Evolutionary conservation across 2,113 vertebrate genomes (phyloP).

Genomic region (Lontra canadensis): DNA sequence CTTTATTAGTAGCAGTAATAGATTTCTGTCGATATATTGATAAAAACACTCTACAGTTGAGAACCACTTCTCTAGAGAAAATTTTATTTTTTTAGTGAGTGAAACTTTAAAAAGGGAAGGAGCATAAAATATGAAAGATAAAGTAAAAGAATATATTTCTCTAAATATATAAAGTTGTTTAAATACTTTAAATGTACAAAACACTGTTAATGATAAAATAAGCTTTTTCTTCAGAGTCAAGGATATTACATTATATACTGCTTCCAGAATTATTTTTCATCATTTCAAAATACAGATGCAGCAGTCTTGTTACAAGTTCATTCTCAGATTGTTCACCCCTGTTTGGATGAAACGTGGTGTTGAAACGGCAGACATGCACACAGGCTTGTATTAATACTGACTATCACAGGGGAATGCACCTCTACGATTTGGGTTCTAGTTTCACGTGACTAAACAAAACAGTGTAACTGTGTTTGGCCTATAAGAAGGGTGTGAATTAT

Average conservation of each 20-base stretch:
- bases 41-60: not conserved
- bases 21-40: not conserved
- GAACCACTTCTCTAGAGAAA: not conserved
- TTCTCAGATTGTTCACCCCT: not conserved
- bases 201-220: not conserved
- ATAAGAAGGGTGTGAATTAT: not conserved
- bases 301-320: not conserved
- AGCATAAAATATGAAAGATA: not conserved
- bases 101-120: not conserved
- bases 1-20: not conserved
- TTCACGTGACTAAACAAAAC: not conserved
- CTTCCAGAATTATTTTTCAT: not conserved
- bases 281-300: not conserved
- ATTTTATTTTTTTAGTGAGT: not conserved
- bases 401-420: not conserved
- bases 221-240: slow-evolving; percentile 1
- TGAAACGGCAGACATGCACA: not conserved
- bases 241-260: not conserved
- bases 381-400: not conserved
- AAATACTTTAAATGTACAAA: not conserved
- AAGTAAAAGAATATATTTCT: not conserved
- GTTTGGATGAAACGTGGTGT: not conserved
- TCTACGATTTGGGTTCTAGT: not conserved
- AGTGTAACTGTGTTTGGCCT: not conserved
- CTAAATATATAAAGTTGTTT: not conserved